Evolutionary conservation across 2,113 vertebrate species (phyloP), one percentile per base, ranked within the genome.

Genomic region (Thamnophis sirtalis): DNA sequence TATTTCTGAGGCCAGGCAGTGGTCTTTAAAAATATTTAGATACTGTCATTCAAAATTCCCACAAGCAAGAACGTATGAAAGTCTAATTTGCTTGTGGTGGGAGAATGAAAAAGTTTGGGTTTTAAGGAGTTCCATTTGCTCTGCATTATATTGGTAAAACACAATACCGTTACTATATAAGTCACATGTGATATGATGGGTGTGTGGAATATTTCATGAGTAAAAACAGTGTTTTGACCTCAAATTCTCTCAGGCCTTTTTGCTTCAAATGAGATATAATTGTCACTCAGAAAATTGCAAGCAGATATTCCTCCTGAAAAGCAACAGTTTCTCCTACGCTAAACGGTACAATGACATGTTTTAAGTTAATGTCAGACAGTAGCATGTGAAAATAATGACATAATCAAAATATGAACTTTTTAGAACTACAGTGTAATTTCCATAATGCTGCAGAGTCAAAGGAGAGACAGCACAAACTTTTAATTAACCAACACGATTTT

Each of bases 71-170:
- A 19, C 9, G 11, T 92, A 89, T 87, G 51, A 93, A 93, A 92
- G 26, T 87, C 51, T 38, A n/a, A 11, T 92, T 94, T 91, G 33
- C 22, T 91, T 88, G 56, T 58, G 48, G 91, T 11, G 3, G 10
- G 13, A 93, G 88, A n/a, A 26, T 92, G 88, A 92, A 56, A 89
- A 63, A 86, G 22, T 43, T 3, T 19, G 0, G 21, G 89, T 92
- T n/a, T 86, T 87, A 93, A 94, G 15, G 89, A 89, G 48, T 13
- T 88, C 93, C 85, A 92, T 87, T 94, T 80, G 33, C 15, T 93
- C 33, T 89, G 3, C 6, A 92, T 56, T 91, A 43, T 56, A 55
- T 93, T 95, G 86, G 93, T 95, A 90, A 94, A 94, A 60, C 13
- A 92, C 43, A 94, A 92, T 93, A 85, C 90, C 68, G 8, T 19